These are phyloP conservation scores for Sternotherus odoratus DNA, from an alignment of 2,797 vertebrate species.

Conservation along the genomic window DNA sequence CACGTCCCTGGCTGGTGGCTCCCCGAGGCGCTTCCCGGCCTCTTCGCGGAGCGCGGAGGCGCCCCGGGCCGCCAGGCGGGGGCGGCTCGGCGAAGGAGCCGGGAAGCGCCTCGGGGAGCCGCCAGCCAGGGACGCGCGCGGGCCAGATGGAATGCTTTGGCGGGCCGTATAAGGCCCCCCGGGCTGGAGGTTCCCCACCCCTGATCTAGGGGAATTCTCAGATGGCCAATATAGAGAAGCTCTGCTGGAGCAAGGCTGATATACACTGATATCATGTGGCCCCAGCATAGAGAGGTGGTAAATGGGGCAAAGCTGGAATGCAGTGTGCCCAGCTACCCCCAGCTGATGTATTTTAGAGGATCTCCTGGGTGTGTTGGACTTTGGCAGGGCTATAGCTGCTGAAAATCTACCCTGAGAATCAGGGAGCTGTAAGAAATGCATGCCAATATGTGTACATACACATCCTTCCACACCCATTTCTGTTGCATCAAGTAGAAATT, in stretches of 20 bases:
- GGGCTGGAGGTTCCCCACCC: too few species aligned
- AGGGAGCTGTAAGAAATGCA: background rate
- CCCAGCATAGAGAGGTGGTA: rapidly evolving
- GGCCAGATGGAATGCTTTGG: too few species aligned
- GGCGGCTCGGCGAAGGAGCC: too few species aligned
- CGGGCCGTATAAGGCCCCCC: too few species aligned
- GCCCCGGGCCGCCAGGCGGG: too few species aligned
- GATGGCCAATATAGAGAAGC: background rate
- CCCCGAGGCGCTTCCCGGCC: too few species aligned
- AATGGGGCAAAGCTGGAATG: background rate
- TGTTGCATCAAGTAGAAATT: background rate
- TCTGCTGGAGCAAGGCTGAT: background rate
- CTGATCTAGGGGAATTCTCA: background rate
- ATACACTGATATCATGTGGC: background rate
- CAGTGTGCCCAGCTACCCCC: background rate
- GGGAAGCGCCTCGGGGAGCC: too few species aligned
- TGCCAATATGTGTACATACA: background rate
- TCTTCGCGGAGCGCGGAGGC: too few species aligned
- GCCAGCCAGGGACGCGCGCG: too few species aligned
- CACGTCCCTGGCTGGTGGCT: too few species aligned
- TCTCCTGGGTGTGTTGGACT: background rate
- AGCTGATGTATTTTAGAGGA: background rate
- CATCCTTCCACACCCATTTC: background rate
- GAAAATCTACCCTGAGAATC: background rate
- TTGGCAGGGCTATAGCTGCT: background rate